Percentiles rank a stretch among this genome's conserved stretches.
Evolutionary conservation across 2,113 vertebrate genomes (phyloP).

Genomic region (Pseudorasbora parva): DNA sequence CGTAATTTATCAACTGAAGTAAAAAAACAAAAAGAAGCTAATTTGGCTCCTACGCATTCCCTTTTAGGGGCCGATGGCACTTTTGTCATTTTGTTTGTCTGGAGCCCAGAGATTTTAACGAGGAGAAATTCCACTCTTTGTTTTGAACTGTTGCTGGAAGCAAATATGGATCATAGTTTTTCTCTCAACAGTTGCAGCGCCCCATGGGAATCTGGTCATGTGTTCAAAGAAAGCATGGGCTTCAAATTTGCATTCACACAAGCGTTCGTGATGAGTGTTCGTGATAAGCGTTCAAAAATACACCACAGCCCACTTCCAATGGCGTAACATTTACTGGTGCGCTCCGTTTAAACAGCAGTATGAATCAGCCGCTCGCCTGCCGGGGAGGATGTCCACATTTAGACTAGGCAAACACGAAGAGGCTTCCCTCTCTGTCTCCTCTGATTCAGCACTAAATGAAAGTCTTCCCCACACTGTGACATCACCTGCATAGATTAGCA

Average conservation of each 20-base stretch:
- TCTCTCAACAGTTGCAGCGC: constrained; percentile 2
- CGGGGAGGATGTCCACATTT: constrained; percentile 52
- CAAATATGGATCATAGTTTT: constrained; percentile 28
- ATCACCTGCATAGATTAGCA: constrained; percentile 48
- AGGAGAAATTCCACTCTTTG: constrained; percentile 32
- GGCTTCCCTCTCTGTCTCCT: constrained; percentile 57
- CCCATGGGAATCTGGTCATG: constrained; percentile 3
- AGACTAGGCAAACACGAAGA: constrained; percentile 50
- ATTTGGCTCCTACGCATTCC: neutral
- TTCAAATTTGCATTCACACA: neutral
- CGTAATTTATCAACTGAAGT: neutral
- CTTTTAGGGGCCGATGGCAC: neutral
- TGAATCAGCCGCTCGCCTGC: constrained; percentile 53
- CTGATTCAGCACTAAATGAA: constrained; percentile 51
- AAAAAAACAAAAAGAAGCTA: neutral
- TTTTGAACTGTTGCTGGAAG: constrained; percentile 15
- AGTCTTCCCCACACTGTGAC: constrained; percentile 43
- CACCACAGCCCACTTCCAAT: constrained; percentile 31
- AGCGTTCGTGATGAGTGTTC: constrained; percentile 29
- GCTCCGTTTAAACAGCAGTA: constrained; percentile 5
- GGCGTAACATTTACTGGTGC: constrained; percentile 24
- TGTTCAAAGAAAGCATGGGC: neutral
- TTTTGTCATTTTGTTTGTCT: constrained; percentile 5
- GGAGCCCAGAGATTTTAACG: neutral
- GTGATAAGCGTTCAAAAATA: constrained; percentile 47